A percentile compares a stretch with the other conserved stretches of the same genome.
Conservation (phyloP, 2,113 vertebrate species). For the Hippotragus niger region DNA sequence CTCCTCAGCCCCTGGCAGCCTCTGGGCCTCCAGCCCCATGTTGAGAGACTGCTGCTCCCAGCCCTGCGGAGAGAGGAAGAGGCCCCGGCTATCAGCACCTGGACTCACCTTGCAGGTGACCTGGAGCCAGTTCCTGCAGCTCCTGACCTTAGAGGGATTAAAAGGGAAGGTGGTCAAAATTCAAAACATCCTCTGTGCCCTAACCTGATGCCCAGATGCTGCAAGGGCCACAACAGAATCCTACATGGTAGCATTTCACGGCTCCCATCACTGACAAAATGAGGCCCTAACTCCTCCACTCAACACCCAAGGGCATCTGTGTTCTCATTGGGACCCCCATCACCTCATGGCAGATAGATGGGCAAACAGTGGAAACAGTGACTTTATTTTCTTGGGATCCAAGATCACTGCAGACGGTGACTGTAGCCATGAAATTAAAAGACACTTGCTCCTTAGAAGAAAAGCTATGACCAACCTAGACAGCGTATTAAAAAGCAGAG, state of each 20-base stretch:
- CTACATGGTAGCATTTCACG: neutral
- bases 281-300: neutral
- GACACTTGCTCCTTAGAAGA: neutral
- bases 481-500: neutral
- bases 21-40: constrained; percentile 87
- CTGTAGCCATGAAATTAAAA: neutral
- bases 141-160: neutral
- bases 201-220: neutral
- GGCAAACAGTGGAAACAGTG: neutral
- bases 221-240: neutral
- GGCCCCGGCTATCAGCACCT: neutral
- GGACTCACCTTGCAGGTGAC: neutral
- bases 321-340: neutral
- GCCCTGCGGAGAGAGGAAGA: neutral
- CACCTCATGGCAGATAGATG: neutral
- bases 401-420: neutral
- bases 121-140: neutral
- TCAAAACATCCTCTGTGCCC: neutral
- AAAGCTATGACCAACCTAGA: neutral
- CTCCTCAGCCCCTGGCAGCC: constrained; percentile 81
- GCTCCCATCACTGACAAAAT: neutral
- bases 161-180: neutral
- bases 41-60: neutral
- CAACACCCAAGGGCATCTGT: neutral
- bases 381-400: neutral